Percentiles rank a stretch among this genome's conserved stretches.
Conservation (phyloP, 2,113 vertebrate species). For the Grus americana region DNA sequence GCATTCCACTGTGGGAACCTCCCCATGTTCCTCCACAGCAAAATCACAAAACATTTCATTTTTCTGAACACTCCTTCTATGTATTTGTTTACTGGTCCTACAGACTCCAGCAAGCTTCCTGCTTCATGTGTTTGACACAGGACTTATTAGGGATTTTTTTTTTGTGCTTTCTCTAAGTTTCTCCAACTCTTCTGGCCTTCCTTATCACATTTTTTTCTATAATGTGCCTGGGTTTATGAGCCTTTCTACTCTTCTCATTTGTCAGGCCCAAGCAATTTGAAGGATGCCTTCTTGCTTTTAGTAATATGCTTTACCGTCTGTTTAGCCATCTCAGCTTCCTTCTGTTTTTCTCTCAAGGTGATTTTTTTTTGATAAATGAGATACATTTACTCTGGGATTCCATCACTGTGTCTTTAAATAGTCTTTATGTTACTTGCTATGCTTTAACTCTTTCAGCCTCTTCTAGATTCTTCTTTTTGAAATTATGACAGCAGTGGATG, state of each 20-base stretch:
- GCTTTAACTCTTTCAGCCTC: not conserved
- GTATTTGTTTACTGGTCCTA: not conserved
- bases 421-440: not conserved
- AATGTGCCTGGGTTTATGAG: not conserved
- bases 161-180: not conserved
- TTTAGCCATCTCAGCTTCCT: not conserved
- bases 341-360: not conserved
- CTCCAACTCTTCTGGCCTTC: not conserved
- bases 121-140: not conserved
- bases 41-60: not conserved
- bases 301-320: not conserved
- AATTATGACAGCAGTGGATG: not conserved
- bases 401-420: not conserved
- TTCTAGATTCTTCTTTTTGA: not conserved
- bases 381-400: not conserved
- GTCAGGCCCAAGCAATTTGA: not conserved
- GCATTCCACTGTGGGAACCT: not conserved
- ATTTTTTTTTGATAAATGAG: not conserved
- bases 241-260: not conserved
- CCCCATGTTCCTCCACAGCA: not conserved
- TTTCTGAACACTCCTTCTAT: not conserved
- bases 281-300: not conserved
- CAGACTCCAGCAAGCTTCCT: not conserved
- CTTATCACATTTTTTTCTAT: not conserved
- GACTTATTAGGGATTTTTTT: not conserved